These are phyloP conservation scores for Hylaeus anthracinus DNA, from an alignment of 1,140 invertebrate genomes.

Conservation along the genomic window DNA sequence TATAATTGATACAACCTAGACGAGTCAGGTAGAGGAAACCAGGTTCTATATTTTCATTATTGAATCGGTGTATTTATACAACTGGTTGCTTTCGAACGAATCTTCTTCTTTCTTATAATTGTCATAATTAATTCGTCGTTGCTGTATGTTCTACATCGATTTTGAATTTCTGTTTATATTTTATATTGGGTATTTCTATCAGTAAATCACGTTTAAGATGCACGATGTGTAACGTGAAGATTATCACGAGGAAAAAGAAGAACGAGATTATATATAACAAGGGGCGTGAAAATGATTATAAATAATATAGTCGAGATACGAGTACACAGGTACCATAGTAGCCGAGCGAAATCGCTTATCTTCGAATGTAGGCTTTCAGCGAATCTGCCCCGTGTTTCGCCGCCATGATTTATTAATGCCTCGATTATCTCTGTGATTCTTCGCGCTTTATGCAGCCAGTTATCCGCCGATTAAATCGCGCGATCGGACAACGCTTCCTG, in stretches of 20 bases:
- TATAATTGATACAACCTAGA: neutral
- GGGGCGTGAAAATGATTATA: neutral
- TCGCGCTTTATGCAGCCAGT: neutral
- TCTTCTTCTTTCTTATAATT: too few relatives aligned
- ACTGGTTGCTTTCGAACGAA: too few relatives aligned
- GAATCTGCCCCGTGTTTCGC: neutral
- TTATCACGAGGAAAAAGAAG: too few relatives aligned
- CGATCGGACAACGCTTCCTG: neutral
- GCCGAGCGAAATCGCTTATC: neutral
- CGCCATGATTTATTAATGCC: neutral
- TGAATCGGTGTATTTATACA: too few relatives aligned
- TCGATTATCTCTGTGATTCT: neutral
- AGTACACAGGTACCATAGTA: neutral
- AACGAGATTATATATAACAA: too few relatives aligned
- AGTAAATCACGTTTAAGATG: too few relatives aligned
- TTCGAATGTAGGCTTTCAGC: neutral
- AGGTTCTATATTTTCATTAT: neutral
- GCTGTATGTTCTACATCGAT: too few relatives aligned
- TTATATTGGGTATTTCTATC: too few relatives aligned
- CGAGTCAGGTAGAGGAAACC: neutral
- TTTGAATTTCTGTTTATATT: too few relatives aligned
- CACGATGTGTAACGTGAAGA: too few relatives aligned
- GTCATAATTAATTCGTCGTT: too few relatives aligned
- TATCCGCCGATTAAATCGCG: neutral
- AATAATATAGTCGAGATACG: neutral